Percentiles rank a stretch among this genome's conserved stretches.
Evolutionary conservation across 2,113 vertebrate genomes (phyloP).

Genomic region (Poecile atricapillus): DNA sequence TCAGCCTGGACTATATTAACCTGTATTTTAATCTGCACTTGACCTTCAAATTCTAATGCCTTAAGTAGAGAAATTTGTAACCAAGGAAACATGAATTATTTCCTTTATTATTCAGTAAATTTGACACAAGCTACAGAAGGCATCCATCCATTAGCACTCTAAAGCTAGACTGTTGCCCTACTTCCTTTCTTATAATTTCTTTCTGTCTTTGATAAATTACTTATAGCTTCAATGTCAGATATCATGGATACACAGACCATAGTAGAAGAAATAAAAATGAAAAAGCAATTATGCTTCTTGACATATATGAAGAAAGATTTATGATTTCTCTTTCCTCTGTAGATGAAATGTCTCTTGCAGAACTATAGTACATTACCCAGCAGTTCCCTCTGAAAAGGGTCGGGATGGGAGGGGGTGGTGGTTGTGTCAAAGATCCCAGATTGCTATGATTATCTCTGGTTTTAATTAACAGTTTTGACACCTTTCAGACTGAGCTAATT

Average conservation of each 20-base stretch:
- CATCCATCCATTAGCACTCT: not conserved
- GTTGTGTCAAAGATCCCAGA: not conserved
- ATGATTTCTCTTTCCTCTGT: not conserved
- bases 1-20: not conserved
- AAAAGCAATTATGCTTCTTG: not conserved
- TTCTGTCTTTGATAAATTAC: slow-evolving; percentile 17
- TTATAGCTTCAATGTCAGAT: not conserved
- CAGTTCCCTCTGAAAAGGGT: not conserved
- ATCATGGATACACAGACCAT: not conserved
- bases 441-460: not conserved
- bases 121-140: slow-evolving; percentile 5
- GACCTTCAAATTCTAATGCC: slow-evolving; percentile 9
- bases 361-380: not conserved
- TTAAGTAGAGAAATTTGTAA: slow-evolving; percentile 25
- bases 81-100: slow-evolving; percentile 23
- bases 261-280: not conserved
- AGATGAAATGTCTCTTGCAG: not conserved
- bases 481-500: not conserved
- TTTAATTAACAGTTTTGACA: slow-evolving; percentile 2
- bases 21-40: not conserved
- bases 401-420: not conserved
- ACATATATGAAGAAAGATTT: slow-evolving; percentile 1
- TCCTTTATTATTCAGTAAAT: slow-evolving; percentile 6
- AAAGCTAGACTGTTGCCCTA: not conserved
- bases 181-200: not conserved